phyloP scores from a whole-genome alignment of 1,140 invertebrate species.

The Drosophila baimaii region DNA sequence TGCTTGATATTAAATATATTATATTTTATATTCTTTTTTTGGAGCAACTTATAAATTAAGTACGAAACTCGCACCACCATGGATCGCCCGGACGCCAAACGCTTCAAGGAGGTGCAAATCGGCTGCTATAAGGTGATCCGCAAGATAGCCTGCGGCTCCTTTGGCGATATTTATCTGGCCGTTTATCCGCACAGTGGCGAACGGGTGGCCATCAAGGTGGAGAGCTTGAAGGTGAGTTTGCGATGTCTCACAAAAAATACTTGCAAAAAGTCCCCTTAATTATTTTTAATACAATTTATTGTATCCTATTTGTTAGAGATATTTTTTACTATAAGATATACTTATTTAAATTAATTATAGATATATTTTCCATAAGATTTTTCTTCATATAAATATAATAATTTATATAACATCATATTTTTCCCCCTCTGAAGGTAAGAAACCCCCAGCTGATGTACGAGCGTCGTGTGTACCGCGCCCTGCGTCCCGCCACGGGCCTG shows the following conservation, averaged over 20 bases:
- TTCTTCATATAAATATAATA: too few relatives aligned
- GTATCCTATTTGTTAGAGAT: too few relatives aligned
- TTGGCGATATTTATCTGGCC: constrained; percentile 98
- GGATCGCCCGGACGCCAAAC: constrained; percentile 27
- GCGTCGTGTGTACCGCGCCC: constrained; percentile 95
- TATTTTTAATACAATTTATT: too few relatives aligned
- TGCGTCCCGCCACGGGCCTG: constrained; percentile 96
- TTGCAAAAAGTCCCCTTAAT: too few relatives aligned
- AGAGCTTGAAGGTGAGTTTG: constrained; percentile 92
- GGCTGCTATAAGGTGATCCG: constrained; percentile 87
- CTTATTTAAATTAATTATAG: too few relatives aligned
- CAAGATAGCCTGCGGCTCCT: constrained; percentile 96
- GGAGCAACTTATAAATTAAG: background rate
- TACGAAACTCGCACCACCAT: constrained; percentile 9
- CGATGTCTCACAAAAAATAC: too few relatives aligned
- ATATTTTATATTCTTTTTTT: background rate
- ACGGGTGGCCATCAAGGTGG: constrained; percentile 98
- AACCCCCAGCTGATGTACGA: constrained; percentile 97
- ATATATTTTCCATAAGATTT: too few relatives aligned
- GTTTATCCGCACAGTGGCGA: constrained; percentile 97
- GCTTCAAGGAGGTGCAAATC: constrained; percentile 30
- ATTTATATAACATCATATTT: too few relatives aligned
- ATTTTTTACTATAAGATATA: too few relatives aligned
- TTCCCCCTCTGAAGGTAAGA: background rate
- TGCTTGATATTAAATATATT: too few relatives aligned